phyloP scores from a whole-genome alignment of 2,888 invertebrate species.

The Diplazon laetatorius region DNA sequence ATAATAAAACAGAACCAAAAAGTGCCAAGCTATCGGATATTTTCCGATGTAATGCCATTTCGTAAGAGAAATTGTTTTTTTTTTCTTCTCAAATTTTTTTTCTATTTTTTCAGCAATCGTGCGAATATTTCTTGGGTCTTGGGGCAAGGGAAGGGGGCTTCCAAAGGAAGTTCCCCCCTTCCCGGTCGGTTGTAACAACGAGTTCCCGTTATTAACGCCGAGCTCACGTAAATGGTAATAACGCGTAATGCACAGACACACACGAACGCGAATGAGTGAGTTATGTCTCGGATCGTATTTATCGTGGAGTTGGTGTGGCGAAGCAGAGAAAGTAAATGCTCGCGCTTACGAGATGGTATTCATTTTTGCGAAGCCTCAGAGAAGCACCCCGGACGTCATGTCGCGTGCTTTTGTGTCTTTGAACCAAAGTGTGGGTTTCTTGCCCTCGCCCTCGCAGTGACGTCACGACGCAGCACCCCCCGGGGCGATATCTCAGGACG shows the following conservation, averaged over 20 bases:
- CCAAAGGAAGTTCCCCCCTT: not conserved
- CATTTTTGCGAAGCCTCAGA: not conserved
- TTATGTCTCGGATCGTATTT: not conserved
- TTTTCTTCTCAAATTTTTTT: too few species aligned
- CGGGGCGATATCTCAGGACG: conserved; percentile 41
- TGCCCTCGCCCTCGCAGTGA: not conserved
- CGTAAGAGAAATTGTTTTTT: too few species aligned
- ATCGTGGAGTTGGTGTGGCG: not conserved
- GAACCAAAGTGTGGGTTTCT: too few species aligned
- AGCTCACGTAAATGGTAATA: conserved; percentile 3
- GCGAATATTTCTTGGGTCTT: not conserved
- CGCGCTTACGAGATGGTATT: conserved; percentile 49
- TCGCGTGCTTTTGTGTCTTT: not conserved
- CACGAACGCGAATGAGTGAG: too few species aligned
- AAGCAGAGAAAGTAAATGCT: conserved; percentile 57
- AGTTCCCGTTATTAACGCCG: conserved; percentile 21
- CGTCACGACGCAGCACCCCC: too few species aligned
- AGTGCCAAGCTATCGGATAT: too few species aligned
- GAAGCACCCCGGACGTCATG: conserved; percentile 53
- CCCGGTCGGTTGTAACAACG: not conserved
- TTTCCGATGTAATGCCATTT: too few species aligned
- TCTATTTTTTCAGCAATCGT: not conserved
- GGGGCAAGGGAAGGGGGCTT: not conserved
- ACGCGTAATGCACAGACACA: not conserved
- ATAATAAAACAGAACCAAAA: too few species aligned